Base-by-base conservation (phyloP, 2,113 vertebrate species). In the Xyrauchen texanus region DNA sequence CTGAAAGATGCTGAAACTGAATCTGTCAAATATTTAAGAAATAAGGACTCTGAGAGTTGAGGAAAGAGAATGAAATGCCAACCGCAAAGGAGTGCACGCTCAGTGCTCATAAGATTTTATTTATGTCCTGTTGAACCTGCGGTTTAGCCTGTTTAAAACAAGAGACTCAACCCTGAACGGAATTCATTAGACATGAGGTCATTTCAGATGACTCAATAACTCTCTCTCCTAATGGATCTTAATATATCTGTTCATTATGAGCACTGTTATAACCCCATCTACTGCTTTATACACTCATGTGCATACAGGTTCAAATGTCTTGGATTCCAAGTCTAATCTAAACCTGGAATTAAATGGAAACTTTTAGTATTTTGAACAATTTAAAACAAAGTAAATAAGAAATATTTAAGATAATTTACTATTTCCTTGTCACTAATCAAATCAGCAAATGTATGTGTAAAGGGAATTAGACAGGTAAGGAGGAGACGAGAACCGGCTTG, bases 151-250 rank as follows among this genome's bases (percentile, higher is more conserved):
- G 57, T 67, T 76, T 69, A 15, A 64, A 77, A 68, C 65, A 66
- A 45, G 61, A 79, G 12, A 62, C 64, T 62, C 70, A n/a, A 57
- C 15, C 68, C 57, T 34, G 70, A 53, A 42, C 60, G 67, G 21
- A 66, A 66, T 63, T 46, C 47, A 52, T 68, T 57, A 77, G 75
- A 73, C 76, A 49, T 84, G 68, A 63, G 77, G 66, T 84, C 83
- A 79, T 76, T 70, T 68, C 53, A 21, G 66, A 62, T 71, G 70
- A 79, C 79, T 68, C 57, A 75, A 64, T 67, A 34, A 57, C 45
- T 55, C 57, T 45, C 68, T 64, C 63, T 60, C 44, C 12, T 70
- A 66, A 13, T 64, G 55, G 16, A 66, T 78, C 74, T 65, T 60
- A 49, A 49, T 74, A 64, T 73, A 72, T 64, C 69, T 69, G n/a